Evolutionary conservation across 2,888 invertebrate species (phyloP).

Genomic region (Lepas anatifera): DNA sequence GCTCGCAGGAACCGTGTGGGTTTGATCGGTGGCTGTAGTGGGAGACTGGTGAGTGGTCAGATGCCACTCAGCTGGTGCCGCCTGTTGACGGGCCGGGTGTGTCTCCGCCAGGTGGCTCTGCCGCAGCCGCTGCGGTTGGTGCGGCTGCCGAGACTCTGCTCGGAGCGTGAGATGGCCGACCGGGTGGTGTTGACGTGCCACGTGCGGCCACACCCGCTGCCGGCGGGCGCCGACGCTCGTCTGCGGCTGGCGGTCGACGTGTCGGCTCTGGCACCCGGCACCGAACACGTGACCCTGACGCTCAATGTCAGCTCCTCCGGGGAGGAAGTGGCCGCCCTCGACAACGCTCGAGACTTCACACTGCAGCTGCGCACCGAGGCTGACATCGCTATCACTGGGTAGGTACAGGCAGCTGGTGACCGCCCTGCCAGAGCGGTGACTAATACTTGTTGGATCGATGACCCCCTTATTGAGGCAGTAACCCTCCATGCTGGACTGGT

Average conservation of each 20-base stretch:
- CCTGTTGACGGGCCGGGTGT: too few relatives aligned
- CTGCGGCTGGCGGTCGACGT: background rate
- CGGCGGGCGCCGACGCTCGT: background rate
- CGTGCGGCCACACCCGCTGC: constrained; percentile 1
- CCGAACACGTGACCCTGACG: background rate
- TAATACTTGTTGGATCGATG: too few relatives aligned
- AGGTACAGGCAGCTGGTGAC: too few relatives aligned
- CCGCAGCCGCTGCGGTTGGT: background rate
- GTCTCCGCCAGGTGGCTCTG: background rate
- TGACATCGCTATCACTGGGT: constrained; percentile 2
- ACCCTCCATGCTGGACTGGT: too few relatives aligned
- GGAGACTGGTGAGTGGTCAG: too few relatives aligned
- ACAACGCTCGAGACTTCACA: background rate
- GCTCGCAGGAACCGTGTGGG: too few relatives aligned
- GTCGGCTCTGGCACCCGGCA: background rate
- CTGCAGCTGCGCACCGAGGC: background rate
- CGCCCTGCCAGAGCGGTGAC: too few relatives aligned
- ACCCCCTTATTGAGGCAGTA: too few relatives aligned
- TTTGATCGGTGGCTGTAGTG: too few relatives aligned
- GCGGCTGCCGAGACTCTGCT: constrained; percentile 3
- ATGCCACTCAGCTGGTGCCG: too few relatives aligned
- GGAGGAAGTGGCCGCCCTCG: background rate
- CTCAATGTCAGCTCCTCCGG: constrained; percentile 4
- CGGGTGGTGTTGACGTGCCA: background rate
- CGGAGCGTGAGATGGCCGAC: background rate